Evolutionary conservation across 2,113 vertebrate species (phyloP).

Genomic region (Globicephala melas): DNA sequence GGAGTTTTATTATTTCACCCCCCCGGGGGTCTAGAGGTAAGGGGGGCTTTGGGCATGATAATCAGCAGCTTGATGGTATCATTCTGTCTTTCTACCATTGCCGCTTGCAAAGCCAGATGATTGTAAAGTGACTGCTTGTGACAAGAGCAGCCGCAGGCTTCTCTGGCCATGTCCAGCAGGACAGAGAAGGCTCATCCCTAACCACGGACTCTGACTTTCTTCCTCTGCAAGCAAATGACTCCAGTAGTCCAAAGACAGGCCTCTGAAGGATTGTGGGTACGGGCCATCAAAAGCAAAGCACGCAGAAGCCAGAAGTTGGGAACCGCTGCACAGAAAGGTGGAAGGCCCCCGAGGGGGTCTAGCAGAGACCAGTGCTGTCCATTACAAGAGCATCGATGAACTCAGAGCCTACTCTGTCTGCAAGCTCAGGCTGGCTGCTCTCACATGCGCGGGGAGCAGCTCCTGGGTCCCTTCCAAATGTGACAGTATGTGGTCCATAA

Average conservation of each 20-base stretch:
- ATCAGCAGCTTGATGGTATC: background rate
- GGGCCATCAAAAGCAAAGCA: too few species aligned
- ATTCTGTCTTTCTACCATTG: background rate
- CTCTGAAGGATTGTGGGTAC: background rate
- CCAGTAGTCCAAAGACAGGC: background rate
- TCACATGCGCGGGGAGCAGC: background rate
- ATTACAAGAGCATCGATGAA: too few species aligned
- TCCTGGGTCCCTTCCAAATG: background rate
- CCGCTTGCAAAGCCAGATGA: background rate
- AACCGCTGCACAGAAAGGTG: background rate
- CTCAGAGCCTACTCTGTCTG: background rate
- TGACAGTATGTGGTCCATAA: background rate
- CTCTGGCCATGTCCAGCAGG: background rate
- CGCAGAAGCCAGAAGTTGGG: too few species aligned
- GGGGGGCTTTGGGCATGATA: background rate
- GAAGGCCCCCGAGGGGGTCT: background rate
- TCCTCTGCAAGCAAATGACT: background rate
- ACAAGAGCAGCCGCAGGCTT: background rate
- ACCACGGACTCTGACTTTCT: background rate
- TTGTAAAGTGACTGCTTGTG: background rate
- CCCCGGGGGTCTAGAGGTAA: background rate
- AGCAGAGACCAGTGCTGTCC: rapidly evolving
- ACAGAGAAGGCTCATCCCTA: background rate
- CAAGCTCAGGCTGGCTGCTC: background rate
- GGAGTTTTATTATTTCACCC: background rate